Percentiles rank a stretch among this genome's conserved stretches.
These are phyloP conservation scores for Myiotriccus ornatus DNA, from an alignment of 2,797 vertebrate species.

Conservation along the genomic window DNA sequence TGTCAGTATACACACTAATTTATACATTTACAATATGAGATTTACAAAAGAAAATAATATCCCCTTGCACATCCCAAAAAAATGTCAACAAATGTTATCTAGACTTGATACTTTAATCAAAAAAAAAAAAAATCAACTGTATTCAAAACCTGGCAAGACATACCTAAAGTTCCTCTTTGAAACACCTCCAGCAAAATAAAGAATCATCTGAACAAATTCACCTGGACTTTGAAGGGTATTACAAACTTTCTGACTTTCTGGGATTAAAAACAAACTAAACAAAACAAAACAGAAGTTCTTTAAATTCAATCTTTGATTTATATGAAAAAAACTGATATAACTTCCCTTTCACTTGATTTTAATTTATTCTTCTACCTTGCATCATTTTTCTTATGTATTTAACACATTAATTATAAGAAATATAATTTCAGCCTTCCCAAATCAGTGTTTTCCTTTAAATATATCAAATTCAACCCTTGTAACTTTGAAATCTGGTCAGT, in stretches of 20 bases:
- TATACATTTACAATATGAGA: neutral
- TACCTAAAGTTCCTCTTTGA: neutral
- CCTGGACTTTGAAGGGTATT: neutral
- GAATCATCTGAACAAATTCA: neutral
- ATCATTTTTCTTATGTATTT: neutral
- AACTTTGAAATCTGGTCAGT: neutral
- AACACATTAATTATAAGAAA: neutral
- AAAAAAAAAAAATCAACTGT: neutral
- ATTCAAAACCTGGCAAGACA: neutral
- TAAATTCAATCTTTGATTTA: neutral
- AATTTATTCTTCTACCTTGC: neutral
- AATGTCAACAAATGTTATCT: neutral
- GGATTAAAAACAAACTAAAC: neutral
- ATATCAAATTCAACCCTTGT: neutral
- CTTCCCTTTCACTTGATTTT: neutral
- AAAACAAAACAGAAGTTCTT: neutral
- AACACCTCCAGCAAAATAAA: neutral
- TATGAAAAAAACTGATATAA: neutral
- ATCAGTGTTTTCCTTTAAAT: neutral
- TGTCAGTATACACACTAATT: neutral
- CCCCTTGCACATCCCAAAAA: neutral
- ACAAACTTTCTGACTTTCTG: neutral
- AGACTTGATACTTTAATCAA: neutral
- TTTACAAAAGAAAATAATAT: neutral
- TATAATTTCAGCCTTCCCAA: neutral